These are phyloP conservation scores for Tuberolachnus salignus DNA, from an alignment of 2,888 invertebrate genomes.

Conservation along the genomic window DNA sequence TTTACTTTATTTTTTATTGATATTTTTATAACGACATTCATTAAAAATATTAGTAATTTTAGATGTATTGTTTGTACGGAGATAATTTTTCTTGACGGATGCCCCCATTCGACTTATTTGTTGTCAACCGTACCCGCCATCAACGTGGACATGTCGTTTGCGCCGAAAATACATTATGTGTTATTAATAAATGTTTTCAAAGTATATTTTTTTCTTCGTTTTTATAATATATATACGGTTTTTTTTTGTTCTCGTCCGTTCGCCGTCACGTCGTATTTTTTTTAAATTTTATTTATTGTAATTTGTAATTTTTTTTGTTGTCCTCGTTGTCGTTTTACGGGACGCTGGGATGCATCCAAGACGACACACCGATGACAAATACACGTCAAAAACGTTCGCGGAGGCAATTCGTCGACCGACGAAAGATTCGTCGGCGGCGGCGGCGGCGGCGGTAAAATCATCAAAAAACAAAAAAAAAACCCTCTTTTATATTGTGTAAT, in stretches of 20 bases:
- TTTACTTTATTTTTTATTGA: too few species aligned
- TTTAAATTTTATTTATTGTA: neutral
- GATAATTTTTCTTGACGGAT: too few species aligned
- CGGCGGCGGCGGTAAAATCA: conserved; percentile 5
- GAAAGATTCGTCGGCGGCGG: conserved; percentile 23
- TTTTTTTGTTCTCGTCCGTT: conserved; percentile 4
- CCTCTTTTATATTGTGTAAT: neutral
- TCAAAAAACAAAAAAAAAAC: neutral
- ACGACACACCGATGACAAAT: conserved; percentile 34
- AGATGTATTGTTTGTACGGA: too few species aligned
- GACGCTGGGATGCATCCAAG: conserved; percentile 20
- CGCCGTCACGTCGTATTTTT: neutral
- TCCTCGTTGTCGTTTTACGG: too few species aligned
- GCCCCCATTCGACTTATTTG: too few species aligned
- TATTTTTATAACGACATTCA: too few species aligned
- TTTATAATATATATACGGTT: neutral
- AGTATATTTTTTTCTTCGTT: neutral
- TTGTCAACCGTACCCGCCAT: neutral
- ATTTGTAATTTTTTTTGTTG: too few species aligned
- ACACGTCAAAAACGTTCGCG: conserved; percentile 22
- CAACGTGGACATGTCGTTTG: neutral
- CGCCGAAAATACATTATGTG: neutral
- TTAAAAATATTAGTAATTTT: too few species aligned
- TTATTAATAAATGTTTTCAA: conserved; percentile 28
- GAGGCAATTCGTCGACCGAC: conserved; percentile 20